Evolutionary conservation across 2,113 vertebrate genomes (phyloP).

Genomic region (Delphinapterus leucas): DNA sequence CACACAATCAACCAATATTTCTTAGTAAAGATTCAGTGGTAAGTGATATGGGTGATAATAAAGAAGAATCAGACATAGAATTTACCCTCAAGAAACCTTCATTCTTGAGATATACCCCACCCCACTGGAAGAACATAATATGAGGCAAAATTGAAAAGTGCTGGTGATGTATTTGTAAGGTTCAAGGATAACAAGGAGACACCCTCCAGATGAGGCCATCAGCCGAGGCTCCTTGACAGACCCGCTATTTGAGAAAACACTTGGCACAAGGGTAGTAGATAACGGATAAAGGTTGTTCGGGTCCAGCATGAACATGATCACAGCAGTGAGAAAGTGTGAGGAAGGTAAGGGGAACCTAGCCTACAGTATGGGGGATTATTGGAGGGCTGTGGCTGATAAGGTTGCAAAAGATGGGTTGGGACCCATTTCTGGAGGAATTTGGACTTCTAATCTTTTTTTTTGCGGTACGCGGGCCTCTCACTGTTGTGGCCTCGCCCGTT

Average conservation of each 20-base stretch:
- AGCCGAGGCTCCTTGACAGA: fast-evolving
- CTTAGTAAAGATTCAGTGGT: background rate
- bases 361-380: fast-evolving
- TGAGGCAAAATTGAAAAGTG: background rate
- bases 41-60: background rate
- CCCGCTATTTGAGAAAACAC: background rate
- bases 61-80: background rate
- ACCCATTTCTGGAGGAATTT: background rate
- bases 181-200: background rate
- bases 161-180: background rate
- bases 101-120: background rate
- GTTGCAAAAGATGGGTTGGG: background rate
- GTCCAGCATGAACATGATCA: background rate
- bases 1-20: background rate
- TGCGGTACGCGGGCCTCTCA: too few species aligned
- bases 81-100: background rate
- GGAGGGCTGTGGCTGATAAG: too few species aligned
- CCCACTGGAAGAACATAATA: background rate
- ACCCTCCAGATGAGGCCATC: background rate
- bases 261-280: background rate
- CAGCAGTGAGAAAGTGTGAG: background rate
- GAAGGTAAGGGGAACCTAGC: background rate
- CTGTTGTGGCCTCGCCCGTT: too few species aligned
- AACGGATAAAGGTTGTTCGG: background rate
- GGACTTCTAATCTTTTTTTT: background rate